Evolutionary conservation across 2,797 vertebrate genomes (phyloP).

Genomic region (Phyllotis vaccarum): DNA sequence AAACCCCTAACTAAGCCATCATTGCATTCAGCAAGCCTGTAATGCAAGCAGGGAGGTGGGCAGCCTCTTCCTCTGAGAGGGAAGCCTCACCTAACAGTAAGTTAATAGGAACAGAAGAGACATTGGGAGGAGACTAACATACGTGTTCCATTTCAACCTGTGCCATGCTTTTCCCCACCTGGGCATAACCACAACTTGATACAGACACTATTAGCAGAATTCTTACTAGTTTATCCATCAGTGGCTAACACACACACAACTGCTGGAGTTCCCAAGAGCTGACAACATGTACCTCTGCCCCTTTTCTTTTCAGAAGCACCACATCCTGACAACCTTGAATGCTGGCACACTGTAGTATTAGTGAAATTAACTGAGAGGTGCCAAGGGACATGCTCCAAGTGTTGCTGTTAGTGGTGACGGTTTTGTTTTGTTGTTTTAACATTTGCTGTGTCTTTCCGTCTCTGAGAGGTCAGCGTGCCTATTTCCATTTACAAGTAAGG

Average conservation of each 20-base stretch:
- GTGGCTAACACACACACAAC: slow-evolving; percentile 34
- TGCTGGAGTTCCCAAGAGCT: not conserved
- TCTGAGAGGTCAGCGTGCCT: not conserved
- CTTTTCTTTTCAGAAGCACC: not conserved
- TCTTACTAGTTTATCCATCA: not conserved
- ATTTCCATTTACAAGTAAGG: not conserved
- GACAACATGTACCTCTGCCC: not conserved
- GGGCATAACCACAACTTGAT: slow-evolving; percentile 12
- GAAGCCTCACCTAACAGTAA: not conserved
- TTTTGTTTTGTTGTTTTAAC: not conserved
- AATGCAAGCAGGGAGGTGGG: not conserved
- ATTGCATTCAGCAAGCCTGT: not conserved
- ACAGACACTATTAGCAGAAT: slow-evolving; percentile 10
- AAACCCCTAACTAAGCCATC: not conserved
- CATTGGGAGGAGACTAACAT: not conserved
- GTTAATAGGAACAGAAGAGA: slow-evolving; percentile 33
- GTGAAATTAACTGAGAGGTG: not conserved
- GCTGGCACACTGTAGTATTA: not conserved
- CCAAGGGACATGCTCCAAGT: not conserved
- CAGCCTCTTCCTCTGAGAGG: not conserved
- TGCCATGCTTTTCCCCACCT: not conserved
- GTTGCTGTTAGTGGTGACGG: not conserved
- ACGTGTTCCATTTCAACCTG: slow-evolving; percentile 19
- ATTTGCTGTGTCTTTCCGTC: not conserved
- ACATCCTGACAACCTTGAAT: not conserved